Evolutionary conservation across 2,113 vertebrate species (phyloP).

Genomic region (Tyto alba): DNA sequence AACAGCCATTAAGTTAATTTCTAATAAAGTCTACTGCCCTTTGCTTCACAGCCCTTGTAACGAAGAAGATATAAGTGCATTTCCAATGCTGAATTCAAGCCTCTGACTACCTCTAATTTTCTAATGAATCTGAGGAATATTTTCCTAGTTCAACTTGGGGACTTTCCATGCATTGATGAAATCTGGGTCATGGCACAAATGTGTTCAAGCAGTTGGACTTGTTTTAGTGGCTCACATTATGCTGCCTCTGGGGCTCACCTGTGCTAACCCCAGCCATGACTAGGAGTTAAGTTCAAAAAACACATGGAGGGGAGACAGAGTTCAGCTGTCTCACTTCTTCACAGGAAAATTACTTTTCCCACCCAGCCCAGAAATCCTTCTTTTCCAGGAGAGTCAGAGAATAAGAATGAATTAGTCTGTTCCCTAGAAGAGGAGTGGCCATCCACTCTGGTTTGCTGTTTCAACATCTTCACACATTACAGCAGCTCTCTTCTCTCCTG

Average conservation of each 20-base stretch:
- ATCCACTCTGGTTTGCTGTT: neutral
- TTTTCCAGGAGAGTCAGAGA: neutral
- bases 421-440: neutral
- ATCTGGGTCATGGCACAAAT: slow-evolving; percentile 2
- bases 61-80: neutral
- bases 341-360: neutral
- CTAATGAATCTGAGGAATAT: neutral
- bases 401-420: neutral
- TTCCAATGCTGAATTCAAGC: neutral
- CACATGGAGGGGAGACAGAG: neutral
- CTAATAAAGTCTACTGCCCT: neutral
- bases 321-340: neutral
- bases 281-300: neutral
- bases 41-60: neutral
- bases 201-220: neutral
- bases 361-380: neutral
- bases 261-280: neutral
- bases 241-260: neutral
- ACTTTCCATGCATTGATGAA: slow-evolving; percentile 27
- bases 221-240: neutral
- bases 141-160: neutral
- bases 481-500: neutral
- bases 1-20: neutral
- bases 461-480: neutral
- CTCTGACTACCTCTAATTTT: neutral